These are phyloP conservation scores for Metallyticus violacea DNA, from an alignment of 2,888 invertebrate genomes.

Conservation along the genomic window DNA sequence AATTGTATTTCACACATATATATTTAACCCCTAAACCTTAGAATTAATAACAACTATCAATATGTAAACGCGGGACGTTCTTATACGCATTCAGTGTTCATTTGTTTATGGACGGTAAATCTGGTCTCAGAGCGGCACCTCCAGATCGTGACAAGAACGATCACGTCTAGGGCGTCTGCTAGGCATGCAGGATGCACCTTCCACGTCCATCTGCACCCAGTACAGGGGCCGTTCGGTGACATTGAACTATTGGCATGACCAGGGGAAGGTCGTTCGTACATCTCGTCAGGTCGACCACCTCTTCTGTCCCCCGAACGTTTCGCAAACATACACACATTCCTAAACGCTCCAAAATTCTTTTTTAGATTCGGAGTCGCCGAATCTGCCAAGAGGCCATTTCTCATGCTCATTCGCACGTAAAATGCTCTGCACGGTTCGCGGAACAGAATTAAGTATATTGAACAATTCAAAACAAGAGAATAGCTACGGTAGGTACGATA, in stretches of 20 bases:
- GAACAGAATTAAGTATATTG: background rate
- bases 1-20: too few species aligned
- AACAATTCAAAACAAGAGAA: too few species aligned
- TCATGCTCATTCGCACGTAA: background rate
- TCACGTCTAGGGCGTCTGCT: background rate
- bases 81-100: background rate
- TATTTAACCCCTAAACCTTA: too few species aligned
- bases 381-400: background rate
- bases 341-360: background rate
- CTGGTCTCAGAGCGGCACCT: too few species aligned
- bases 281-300: background rate
- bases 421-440: background rate
- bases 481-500: too few species aligned
- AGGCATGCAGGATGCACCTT: background rate
- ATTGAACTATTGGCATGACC: constrained; percentile 17
- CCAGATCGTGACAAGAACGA: background rate
- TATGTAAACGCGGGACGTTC: too few species aligned
- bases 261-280: constrained; percentile 4
- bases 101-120: background rate
- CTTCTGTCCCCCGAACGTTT: too few species aligned
- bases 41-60: too few species aligned
- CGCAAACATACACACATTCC: background rate
- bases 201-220: background rate
- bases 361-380: background rate
- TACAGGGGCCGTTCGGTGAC: constrained; percentile 12